Percentiles rank a stretch among this genome's conserved stretches.
Conservation (phyloP, 2,888 invertebrate genomes). For the Auanema sp. region DNA sequence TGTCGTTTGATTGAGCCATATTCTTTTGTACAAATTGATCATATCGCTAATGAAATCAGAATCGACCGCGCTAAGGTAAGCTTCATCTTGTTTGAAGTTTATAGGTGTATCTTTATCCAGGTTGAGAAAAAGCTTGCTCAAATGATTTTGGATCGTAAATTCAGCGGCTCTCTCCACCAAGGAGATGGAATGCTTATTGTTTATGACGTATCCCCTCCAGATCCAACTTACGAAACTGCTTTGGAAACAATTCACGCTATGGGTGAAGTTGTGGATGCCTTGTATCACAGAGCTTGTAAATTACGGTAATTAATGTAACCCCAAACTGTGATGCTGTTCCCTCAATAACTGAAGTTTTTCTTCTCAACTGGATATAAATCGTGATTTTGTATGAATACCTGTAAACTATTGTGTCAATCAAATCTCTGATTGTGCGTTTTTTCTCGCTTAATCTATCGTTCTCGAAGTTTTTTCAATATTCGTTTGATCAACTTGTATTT, state of each 20-base stretch:
- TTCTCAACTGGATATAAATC: neutral
- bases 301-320: slow-evolving; percentile 66
- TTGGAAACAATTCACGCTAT: slow-evolving; percentile 96
- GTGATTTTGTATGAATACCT: too few species aligned
- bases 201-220: slow-evolving; percentile 89
- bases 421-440: too few species aligned
- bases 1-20: slow-evolving; percentile 97
- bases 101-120: too few species aligned
- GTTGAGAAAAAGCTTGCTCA: slow-evolving; percentile 99
- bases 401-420: too few species aligned
- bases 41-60: slow-evolving; percentile 59
- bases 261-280: slow-evolving; percentile 90
- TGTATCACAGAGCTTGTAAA: slow-evolving; percentile 98
- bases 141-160: slow-evolving; percentile 98
- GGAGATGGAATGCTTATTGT: slow-evolving; percentile 96
- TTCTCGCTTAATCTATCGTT: too few species aligned
- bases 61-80: slow-evolving; percentile 64
- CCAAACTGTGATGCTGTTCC: neutral
- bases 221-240: slow-evolving; percentile 95
- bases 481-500: too few species aligned
- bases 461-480: too few species aligned
- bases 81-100: neutral
- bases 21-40: slow-evolving; percentile 79
- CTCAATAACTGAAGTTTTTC: slow-evolving; percentile 4
- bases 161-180: slow-evolving; percentile 81